Evolutionary conservation across 1,140 invertebrate species (phyloP).

Genomic region (Drosophila azteca): DNA sequence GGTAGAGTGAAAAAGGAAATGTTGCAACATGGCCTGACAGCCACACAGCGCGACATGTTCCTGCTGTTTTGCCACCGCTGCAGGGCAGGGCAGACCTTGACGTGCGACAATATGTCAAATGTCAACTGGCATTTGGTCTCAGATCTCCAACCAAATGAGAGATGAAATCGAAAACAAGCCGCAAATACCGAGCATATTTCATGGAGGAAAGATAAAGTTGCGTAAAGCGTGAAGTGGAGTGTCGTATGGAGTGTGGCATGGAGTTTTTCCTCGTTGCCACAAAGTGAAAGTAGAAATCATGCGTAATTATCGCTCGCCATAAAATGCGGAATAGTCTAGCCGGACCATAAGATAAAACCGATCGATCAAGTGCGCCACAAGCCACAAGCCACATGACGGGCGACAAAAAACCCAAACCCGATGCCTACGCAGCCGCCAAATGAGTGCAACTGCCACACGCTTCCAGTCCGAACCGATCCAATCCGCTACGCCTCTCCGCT

Average conservation of each 20-base stretch:
- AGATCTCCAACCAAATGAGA: background rate
- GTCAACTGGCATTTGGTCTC: slow-evolving; percentile 52
- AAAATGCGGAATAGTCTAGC: slow-evolving; percentile 75
- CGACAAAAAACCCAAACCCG: slow-evolving; percentile 32
- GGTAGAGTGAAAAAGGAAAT: slow-evolving; percentile 23
- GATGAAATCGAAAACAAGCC: slow-evolving; percentile 17
- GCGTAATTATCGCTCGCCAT: slow-evolving; percentile 67
- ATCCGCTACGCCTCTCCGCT: background rate
- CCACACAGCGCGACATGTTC: slow-evolving; percentile 27
- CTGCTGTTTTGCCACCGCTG: slow-evolving; percentile 14
- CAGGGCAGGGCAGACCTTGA: slow-evolving; percentile 26
- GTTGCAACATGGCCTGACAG: slow-evolving; percentile 51
- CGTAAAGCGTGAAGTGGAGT: slow-evolving; percentile 47
- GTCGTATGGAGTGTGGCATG: slow-evolving; percentile 39
- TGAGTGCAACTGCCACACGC: slow-evolving; percentile 31
- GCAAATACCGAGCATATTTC: slow-evolving; percentile 44
- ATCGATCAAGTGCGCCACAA: slow-evolving; percentile 62
- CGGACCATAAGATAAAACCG: slow-evolving; percentile 67
- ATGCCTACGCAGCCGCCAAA: slow-evolving; percentile 36
- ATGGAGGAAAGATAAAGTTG: slow-evolving; percentile 45
- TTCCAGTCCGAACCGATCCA: slow-evolving; percentile 13
- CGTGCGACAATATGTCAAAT: slow-evolving; percentile 64
- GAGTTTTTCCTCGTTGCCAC: slow-evolving; percentile 57
- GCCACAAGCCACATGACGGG: slow-evolving; percentile 33
- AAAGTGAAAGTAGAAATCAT: slow-evolving; percentile 58